Conservation (phyloP, 2,797 vertebrate species). For the Poecilia gillii region DNA sequence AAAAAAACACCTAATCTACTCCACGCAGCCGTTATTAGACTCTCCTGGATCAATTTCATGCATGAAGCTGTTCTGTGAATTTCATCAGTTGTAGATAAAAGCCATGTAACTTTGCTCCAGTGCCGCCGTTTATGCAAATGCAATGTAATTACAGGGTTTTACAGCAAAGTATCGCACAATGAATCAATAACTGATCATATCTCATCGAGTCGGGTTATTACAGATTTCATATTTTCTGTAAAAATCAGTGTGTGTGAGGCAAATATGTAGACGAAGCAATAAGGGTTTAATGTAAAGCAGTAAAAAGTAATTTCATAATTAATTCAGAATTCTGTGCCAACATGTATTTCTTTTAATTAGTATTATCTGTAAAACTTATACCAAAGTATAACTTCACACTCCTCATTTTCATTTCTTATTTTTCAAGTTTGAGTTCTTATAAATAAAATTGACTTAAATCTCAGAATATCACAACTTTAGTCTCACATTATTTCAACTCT, state of each 20-base stretch:
- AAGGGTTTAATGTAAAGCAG: background rate
- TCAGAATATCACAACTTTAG: too few relatives aligned
- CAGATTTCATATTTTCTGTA: constrained; percentile 16
- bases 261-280: background rate
- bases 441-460: too few relatives aligned
- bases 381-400: too few relatives aligned
- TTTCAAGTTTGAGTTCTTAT: too few relatives aligned
- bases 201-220: constrained; percentile 30
- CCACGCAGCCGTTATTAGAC: background rate
- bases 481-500: too few relatives aligned
- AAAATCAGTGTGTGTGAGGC: background rate
- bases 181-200: constrained; percentile 39
- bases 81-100: constrained; percentile 32
- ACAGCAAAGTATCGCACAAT: constrained; percentile 14
- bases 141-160: constrained; percentile 28
- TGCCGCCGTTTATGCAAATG: constrained; percentile 18
- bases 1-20: background rate
- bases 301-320: too few relatives aligned
- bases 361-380: too few relatives aligned
- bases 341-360: too few relatives aligned
- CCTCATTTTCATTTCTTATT: too few relatives aligned
- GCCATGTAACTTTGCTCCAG: constrained; percentile 2
- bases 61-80: constrained; percentile 12
- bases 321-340: too few relatives aligned
- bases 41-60: constrained; percentile 18